Evolutionary conservation across 1,140 invertebrate species (phyloP).

Genomic region (silkworm (Bombyx mori)): DNA sequence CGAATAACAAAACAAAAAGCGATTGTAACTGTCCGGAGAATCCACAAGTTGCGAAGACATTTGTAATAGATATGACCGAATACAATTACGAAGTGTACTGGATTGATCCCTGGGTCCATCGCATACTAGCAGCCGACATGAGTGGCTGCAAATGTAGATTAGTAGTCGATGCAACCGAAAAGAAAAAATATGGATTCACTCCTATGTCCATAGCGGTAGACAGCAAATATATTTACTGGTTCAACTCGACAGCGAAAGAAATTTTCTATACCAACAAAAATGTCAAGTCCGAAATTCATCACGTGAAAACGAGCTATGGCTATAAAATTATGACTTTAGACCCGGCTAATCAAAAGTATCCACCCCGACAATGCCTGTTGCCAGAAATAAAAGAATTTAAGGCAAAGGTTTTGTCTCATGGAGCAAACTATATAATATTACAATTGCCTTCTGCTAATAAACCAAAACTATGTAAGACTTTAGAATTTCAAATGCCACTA

Average conservation of each 20-base stretch:
- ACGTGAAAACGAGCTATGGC: conserved; percentile 49
- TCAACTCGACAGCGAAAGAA: conserved; percentile 71
- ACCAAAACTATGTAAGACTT: conserved; percentile 72
- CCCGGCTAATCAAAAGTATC: conserved; percentile 82
- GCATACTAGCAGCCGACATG: conserved; percentile 77
- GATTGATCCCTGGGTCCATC: conserved; percentile 73
- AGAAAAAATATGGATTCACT: conserved; percentile 65
- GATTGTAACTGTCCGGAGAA: conserved; percentile 74
- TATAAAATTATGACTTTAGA: conserved; percentile 80
- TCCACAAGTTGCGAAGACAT: conserved; percentile 73
- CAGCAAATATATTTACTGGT: conserved; percentile 80
- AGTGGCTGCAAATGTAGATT: conserved; percentile 78
- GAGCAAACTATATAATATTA: conserved; percentile 76
- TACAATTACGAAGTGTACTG: conserved; percentile 76
- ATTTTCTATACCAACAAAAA: conserved; percentile 78
- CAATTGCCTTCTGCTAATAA: conserved; percentile 73
- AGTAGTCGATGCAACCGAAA: conserved; percentile 69
- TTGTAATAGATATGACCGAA: conserved; percentile 77
- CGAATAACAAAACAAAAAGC: conserved; percentile 32
- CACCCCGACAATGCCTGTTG: conserved; percentile 78
- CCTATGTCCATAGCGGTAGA: conserved; percentile 77
- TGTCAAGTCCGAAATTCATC: conserved; percentile 41
- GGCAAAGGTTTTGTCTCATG: conserved; percentile 67
- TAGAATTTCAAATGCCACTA: conserved; percentile 74
- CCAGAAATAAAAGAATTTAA: conserved; percentile 70